These are phyloP conservation scores for Aegotheles bennettii DNA, from an alignment of 2,113 vertebrate species.

Conservation along the genomic window DNA sequence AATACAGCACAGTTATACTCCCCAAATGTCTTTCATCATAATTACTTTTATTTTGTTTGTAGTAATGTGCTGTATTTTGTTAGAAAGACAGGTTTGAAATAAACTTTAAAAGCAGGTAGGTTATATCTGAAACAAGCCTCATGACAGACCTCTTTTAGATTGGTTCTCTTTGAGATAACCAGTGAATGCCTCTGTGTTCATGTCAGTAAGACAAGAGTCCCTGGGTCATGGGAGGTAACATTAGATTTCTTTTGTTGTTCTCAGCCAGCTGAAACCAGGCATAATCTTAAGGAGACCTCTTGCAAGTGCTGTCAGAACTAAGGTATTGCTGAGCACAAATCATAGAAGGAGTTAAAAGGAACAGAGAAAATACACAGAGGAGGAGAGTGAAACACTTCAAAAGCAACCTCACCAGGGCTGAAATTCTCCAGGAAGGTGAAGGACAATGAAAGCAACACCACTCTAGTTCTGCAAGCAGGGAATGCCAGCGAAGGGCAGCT, in stretches of 20 bases:
- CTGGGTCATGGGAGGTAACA: neutral
- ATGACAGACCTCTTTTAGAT: neutral
- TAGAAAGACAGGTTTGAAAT: neutral
- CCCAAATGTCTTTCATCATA: neutral
- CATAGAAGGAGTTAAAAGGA: neutral
- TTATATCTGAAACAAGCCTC: neutral
- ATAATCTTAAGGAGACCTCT: neutral
- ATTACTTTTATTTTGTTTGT: neutral
- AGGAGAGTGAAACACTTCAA: neutral
- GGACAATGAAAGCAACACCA: neutral
- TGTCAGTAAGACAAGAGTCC: neutral
- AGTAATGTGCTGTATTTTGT: neutral
- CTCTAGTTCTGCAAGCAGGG: neutral
- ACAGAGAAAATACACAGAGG: neutral
- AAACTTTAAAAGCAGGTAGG: neutral
- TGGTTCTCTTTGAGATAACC: neutral
- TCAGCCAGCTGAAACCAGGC: neutral
- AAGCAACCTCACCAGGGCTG: neutral
- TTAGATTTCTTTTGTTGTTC: neutral
- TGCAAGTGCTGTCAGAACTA: neutral
- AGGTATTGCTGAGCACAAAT: neutral
- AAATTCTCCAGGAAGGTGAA: neutral
- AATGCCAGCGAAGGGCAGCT: neutral
- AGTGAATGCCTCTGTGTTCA: neutral
- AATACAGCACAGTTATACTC: neutral